Conservation (phyloP, 2,113 vertebrate species). For the Actinemys pallida region DNA sequence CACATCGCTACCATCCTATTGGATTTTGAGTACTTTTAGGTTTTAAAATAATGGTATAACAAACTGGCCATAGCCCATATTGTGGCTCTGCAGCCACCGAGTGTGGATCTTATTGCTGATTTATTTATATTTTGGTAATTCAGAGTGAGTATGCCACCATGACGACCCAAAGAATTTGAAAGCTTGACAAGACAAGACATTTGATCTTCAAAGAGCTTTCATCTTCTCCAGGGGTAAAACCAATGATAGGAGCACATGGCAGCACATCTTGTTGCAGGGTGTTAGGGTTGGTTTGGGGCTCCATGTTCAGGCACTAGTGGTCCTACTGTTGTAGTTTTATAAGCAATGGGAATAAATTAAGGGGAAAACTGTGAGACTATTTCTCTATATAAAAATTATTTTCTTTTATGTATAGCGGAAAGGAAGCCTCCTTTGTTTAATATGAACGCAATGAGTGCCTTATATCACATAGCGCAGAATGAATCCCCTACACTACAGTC, state of each 20-base stretch:
- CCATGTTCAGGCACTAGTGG: constrained; percentile 27
- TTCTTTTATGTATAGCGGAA: constrained; percentile 88
- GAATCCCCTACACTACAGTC: constrained; percentile 97
- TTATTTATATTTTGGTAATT: constrained; percentile 60
- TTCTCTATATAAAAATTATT: constrained; percentile 52
- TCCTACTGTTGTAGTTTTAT: constrained; percentile 41
- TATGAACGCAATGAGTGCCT: constrained; percentile 99
- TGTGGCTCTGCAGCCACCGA: constrained; percentile 5
- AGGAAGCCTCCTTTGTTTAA: constrained; percentile 99
- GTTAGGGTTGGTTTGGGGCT: constrained; percentile 63
- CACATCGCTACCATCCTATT: constrained; percentile 31
- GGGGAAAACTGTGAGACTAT: background rate
- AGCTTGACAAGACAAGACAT: constrained; percentile 66
- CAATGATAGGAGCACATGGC: constrained; percentile 45
- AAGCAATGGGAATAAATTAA: background rate
- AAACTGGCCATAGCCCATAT: constrained; percentile 7
- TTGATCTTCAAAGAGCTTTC: constrained; percentile 74
- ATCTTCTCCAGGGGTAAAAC: constrained; percentile 44
- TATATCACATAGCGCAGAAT: constrained; percentile 99
- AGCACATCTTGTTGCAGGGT: constrained; percentile 74
- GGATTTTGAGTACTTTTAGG: constrained; percentile 39
- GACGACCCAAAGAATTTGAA: constrained; percentile 70
- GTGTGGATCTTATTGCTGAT: constrained; percentile 44
- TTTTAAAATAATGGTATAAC: background rate
- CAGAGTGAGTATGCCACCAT: constrained; percentile 56